Evolutionary conservation across 1,140 invertebrate genomes (phyloP).

Genomic region (Pectinophora gossypiella): DNA sequence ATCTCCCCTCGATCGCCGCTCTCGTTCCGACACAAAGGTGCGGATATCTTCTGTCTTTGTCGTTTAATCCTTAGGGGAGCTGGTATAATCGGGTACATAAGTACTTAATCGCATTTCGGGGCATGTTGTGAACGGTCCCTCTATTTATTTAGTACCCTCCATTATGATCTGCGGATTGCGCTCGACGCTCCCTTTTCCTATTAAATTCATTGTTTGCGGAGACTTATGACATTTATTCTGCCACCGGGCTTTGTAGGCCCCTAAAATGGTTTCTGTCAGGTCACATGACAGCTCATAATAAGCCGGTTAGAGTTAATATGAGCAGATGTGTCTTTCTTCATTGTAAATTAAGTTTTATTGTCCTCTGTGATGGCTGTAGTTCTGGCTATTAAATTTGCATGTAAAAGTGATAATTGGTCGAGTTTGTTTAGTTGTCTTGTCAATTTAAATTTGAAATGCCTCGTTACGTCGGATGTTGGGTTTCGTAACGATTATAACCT

Average conservation of each 20-base stretch:
- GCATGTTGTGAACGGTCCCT: slow-evolving; percentile 46
- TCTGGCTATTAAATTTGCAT: slow-evolving; percentile 57
- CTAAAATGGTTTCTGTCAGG: slow-evolving; percentile 8
- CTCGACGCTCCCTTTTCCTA: slow-evolving; percentile 45
- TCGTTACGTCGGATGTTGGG: too few relatives aligned
- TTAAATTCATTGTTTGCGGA: slow-evolving; percentile 62
- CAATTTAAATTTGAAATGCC: not conserved
- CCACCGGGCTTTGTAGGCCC: slow-evolving; percentile 31
- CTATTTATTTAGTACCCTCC: slow-evolving; percentile 62
- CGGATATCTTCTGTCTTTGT: slow-evolving; percentile 26
- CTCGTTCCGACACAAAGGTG: slow-evolving; percentile 28
- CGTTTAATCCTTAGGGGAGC: slow-evolving; percentile 39
- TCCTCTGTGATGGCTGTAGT: slow-evolving; percentile 23
- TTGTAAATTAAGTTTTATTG: slow-evolving; percentile 50
- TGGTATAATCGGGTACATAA: slow-evolving; percentile 65
- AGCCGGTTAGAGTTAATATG: slow-evolving; percentile 16
- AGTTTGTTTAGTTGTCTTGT: slow-evolving; percentile 24
- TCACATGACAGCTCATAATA: slow-evolving; percentile 25
- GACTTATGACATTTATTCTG: slow-evolving; percentile 49
- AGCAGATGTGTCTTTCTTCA: slow-evolving; percentile 42
- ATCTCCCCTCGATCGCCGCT: slow-evolving; percentile 42
- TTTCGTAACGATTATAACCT: too few relatives aligned
- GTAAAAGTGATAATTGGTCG: slow-evolving; percentile 56
- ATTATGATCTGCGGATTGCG: slow-evolving; percentile 30
- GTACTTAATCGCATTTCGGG: slow-evolving; percentile 69